A percentile compares a stretch with the other conserved stretches of the same genome.
Evolutionary conservation across 1,140 invertebrate genomes (phyloP).

Genomic region (Halesus radiatus): DNA sequence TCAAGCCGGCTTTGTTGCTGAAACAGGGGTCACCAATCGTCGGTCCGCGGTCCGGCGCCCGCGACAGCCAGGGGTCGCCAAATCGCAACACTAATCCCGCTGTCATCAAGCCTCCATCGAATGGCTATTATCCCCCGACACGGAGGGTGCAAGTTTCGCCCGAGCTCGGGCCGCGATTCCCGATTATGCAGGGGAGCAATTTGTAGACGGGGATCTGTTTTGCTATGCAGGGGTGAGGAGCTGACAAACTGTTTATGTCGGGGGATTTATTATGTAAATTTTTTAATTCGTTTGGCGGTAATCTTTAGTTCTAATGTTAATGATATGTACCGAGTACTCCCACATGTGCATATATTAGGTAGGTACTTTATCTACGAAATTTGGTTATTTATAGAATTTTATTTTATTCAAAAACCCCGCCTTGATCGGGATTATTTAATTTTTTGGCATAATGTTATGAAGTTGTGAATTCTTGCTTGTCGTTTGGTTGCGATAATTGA

Average conservation of each 20-base stretch:
- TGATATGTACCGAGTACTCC: no score
- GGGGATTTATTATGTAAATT: neutral
- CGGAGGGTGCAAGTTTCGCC: constrained; percentile 41
- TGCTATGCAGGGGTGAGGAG: constrained; percentile 37
- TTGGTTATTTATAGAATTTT: no score
- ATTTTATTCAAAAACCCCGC: no score
- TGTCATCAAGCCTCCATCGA: constrained; percentile 56
- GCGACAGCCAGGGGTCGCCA: constrained; percentile 50
- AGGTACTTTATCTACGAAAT: no score
- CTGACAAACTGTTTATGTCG: constrained; percentile 19
- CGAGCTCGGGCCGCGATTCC: neutral
- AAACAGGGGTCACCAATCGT: neutral
- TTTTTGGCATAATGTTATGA: no score
- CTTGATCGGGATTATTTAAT: no score
- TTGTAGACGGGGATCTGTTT: constrained; percentile 26
- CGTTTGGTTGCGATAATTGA: no score
- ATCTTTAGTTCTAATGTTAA: no score
- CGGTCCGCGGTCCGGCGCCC: constrained; percentile 16
- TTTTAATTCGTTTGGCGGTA: no score
- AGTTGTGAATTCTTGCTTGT: no score
- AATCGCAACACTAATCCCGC: constrained; percentile 57
- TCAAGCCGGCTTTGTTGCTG: neutral
- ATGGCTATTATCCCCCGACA: constrained; percentile 48
- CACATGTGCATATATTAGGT: no score
- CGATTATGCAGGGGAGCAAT: constrained; percentile 28